Evolutionary conservation across 2,113 vertebrate species (phyloP), one percentile per base, ranked within the genome.

Genomic region (Pholis gunnellus): DNA sequence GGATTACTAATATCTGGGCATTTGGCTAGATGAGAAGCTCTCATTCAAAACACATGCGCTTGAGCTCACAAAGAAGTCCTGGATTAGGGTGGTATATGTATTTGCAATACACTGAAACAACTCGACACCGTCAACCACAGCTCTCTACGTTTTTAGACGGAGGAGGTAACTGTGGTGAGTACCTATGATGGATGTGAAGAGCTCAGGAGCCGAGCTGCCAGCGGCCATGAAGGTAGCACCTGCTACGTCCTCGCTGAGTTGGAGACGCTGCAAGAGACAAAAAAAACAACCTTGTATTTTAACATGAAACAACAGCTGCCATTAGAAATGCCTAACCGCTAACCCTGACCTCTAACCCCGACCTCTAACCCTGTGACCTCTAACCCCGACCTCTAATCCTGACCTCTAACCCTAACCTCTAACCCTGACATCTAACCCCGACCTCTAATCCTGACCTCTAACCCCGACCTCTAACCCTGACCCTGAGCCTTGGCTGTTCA

Each of bases 121-220:
- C 36, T 40, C 38, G 38, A 40, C 38, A 40, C 38, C 27, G 13
- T 57, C 25, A 54, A 31, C 2, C 38, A 40, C 38, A 9, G 38
- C 38, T 40, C 38, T 9, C 38, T 40, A 40, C 9, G 10, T 11
- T 11, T 42, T 31, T 31, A 31, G 29, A 15, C 83, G 0, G 95
- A 96, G 38, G 31, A 42, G 44, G 18, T 2, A 95, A 0, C 93
- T 92, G 95, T 59, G 7, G 38, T 67, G 87, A 46, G 83, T 95
- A 99, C 97, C 97, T 94, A 98, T 98, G 84, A 98, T 92, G 1
- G 97, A 98, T 0, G 97, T 99, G 92, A 99, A 99, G 73, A 99
- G 94, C 87, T 99, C 97, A 0, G 97, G 97, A 78, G 97, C 97
- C 0, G 97, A 99, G 92, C 97, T 99, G 88, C 97, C 97, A 0